A percentile compares a stretch with the other conserved stretches of the same genome.
Evolutionary conservation across 2,888 invertebrate genomes (phyloP).

Genomic region (Ormia ochracea): DNA sequence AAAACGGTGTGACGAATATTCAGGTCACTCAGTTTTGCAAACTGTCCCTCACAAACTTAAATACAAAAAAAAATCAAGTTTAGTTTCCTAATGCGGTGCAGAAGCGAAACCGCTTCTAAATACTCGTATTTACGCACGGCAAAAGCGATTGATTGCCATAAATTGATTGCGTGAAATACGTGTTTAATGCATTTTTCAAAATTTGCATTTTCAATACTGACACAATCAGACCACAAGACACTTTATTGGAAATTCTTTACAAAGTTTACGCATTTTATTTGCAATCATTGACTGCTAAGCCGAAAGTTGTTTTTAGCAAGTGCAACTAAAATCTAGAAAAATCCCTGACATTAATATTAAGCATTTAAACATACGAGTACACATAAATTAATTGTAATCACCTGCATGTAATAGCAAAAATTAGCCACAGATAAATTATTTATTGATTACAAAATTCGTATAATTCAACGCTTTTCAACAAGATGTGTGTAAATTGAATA

Average conservation of each 20-base stretch:
- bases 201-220: conserved; percentile 31
- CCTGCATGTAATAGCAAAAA: not conserved
- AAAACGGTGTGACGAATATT: too few relatives aligned
- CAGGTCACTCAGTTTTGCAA: too few relatives aligned
- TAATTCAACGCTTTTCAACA: not conserved
- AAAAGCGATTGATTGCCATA: too few relatives aligned
- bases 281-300: conserved; percentile 1
- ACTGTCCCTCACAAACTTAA: too few relatives aligned
- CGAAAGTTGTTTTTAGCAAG: conserved; percentile 54
- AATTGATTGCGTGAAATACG: too few relatives aligned
- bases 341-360: conserved; percentile 57
- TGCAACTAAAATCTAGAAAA: not conserved
- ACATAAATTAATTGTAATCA: not conserved
- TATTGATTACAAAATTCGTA: not conserved
- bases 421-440: not conserved
- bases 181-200: too few relatives aligned
- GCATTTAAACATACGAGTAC: too few relatives aligned
- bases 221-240: conserved; percentile 24
- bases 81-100: too few relatives aligned
- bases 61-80: too few relatives aligned
- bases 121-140: not conserved
- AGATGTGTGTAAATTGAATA: not conserved
- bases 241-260: conserved; percentile 37
- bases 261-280: not conserved
- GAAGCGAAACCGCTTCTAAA: too few relatives aligned